phyloP scores from a whole-genome alignment of 1,140 invertebrate species.

The Thereuonema tuberculata region DNA sequence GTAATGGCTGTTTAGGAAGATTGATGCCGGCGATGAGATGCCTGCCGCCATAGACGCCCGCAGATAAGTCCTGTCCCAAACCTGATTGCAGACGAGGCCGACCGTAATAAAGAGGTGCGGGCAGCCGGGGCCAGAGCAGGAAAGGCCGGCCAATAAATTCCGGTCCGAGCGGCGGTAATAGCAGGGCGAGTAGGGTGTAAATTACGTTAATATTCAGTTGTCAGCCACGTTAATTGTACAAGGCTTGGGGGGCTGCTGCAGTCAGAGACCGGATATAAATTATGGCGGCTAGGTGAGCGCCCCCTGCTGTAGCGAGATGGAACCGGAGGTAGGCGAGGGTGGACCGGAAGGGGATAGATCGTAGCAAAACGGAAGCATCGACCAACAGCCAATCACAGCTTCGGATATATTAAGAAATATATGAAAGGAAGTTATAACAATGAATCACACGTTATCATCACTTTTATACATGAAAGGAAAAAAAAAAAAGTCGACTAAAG shows the following conservation, averaged over 20 bases:
- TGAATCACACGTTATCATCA: too few species aligned
- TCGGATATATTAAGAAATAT: too few species aligned
- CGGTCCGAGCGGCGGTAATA: not conserved
- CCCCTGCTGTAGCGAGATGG: too few species aligned
- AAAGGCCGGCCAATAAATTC: not conserved
- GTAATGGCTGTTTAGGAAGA: slow-evolving; percentile 1
- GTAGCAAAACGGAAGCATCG: too few species aligned
- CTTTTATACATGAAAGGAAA: too few species aligned
- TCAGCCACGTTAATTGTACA: not conserved
- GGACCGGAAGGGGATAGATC: too few species aligned
- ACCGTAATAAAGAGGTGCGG: not conserved
- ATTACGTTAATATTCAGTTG: slow-evolving; percentile 2
- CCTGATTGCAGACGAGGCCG: too few species aligned
- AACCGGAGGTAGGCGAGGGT: too few species aligned
- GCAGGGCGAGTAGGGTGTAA: not conserved
- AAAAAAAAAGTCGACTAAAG: too few species aligned
- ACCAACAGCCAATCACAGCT: too few species aligned
- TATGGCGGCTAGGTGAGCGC: too few species aligned
- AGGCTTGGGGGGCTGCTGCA: not conserved
- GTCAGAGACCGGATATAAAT: not conserved
- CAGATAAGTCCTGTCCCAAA: not conserved
- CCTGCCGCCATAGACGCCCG: not conserved
- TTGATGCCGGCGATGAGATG: not conserved
- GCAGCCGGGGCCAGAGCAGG: not conserved
- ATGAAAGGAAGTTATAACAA: too few species aligned